These are phyloP conservation scores for Hycleus cichorii DNA, from an alignment of 1,140 invertebrate genomes.

Conservation along the genomic window DNA sequence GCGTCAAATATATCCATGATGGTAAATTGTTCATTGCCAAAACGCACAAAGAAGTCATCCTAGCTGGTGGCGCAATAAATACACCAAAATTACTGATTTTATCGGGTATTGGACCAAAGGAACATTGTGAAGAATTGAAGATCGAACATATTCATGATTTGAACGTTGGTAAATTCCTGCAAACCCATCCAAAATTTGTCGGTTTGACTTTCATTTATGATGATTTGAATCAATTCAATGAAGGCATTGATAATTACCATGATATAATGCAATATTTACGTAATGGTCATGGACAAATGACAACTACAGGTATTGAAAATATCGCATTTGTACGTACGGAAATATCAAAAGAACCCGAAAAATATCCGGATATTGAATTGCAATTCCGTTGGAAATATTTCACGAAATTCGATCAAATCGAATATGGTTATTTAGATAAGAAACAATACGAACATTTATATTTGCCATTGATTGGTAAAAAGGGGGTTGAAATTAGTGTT, in stretches of 20 bases:
- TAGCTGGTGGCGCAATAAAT: slow-evolving; percentile 67
- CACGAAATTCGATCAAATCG: slow-evolving; percentile 35
- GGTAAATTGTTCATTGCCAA: slow-evolving; percentile 40
- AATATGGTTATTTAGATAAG: slow-evolving; percentile 24
- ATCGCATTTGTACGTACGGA: slow-evolving; percentile 47
- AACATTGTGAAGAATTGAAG: slow-evolving; percentile 53
- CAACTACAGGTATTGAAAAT: slow-evolving; percentile 45
- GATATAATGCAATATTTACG: background rate
- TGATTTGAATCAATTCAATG: slow-evolving; percentile 13
- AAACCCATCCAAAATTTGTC: slow-evolving; percentile 49
- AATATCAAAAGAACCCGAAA: slow-evolving; percentile 42
- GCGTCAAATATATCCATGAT: slow-evolving; percentile 51
- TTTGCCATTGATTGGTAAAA: slow-evolving; percentile 27
- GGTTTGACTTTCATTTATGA: slow-evolving; percentile 44
- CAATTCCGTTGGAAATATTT: slow-evolving; percentile 36
- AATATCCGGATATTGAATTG: slow-evolving; percentile 56
- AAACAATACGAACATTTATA: slow-evolving; percentile 15
- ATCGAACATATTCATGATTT: slow-evolving; percentile 46
- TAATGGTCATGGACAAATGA: slow-evolving; percentile 30
- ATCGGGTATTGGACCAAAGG: slow-evolving; percentile 65
- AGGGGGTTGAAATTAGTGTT: slow-evolving; percentile 54
- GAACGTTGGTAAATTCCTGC: slow-evolving; percentile 48
- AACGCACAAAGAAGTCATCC: slow-evolving; percentile 57
- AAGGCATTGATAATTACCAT: background rate
- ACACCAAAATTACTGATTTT: slow-evolving; percentile 72